A percentile compares a stretch with the other conserved stretches of the same genome.
Evolutionary conservation across 2,113 vertebrate genomes (phyloP).

Genomic region (Oncorhynchus tshawytscha): DNA sequence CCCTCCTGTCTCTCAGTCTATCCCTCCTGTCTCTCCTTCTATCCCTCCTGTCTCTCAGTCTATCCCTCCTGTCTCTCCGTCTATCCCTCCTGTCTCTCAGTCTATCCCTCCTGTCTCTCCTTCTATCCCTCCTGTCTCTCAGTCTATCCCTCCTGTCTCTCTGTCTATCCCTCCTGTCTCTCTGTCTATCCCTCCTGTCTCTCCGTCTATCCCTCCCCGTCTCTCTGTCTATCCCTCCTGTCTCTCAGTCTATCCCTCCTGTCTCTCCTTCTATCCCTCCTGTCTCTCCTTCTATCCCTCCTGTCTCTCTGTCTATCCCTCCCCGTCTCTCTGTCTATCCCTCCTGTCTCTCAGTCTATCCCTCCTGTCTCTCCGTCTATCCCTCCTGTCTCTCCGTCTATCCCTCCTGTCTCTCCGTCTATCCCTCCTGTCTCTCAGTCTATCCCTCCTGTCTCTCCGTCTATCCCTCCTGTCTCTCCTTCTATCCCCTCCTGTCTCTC

Average conservation of each 20-base stretch:
- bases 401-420: neutral
- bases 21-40: neutral
- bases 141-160: neutral
- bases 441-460: neutral
- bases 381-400: neutral
- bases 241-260: no score
- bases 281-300: no score
- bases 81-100: no score
- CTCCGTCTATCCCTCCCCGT: no score
- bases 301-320: no score
- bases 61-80: no score
- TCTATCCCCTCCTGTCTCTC: no score
- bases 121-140: neutral
- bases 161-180: neutral
- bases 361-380: no score
- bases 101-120: neutral
- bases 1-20: neutral
- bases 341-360: no score
- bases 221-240: no score
- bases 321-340: no score
- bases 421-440: neutral
- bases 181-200: neutral
- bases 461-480: neutral
- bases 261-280: no score
- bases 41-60: neutral